Evolutionary conservation across 2,888 invertebrate genomes (phyloP).

Genomic region (Odontocerum albicorne): DNA sequence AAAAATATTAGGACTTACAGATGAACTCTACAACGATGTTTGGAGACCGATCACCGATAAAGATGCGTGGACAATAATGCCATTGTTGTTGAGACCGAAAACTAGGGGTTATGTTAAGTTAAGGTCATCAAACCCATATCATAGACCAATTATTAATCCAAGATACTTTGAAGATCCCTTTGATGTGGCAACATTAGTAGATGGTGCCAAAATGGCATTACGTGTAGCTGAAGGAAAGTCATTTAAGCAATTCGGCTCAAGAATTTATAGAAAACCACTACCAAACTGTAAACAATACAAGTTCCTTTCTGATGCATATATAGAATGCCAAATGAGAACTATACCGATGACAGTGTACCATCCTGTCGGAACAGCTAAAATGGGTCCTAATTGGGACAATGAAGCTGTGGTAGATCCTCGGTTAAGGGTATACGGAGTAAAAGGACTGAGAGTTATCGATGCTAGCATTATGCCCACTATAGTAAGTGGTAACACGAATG

Average conservation of each 20-base stretch:
- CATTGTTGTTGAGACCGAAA: constrained; percentile 76
- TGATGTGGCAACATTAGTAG: constrained; percentile 79
- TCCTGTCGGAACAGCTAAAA: constrained; percentile 85
- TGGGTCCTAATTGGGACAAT: constrained; percentile 79
- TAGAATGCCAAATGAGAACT: constrained; percentile 84
- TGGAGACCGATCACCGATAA: constrained; percentile 78
- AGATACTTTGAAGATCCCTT: constrained; percentile 85
- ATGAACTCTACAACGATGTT: constrained; percentile 76
- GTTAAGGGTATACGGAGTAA: constrained; percentile 74
- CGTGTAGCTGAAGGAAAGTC: constrained; percentile 73
- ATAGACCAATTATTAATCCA: constrained; percentile 86
- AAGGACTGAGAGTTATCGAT: constrained; percentile 80
- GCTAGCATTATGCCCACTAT: constrained; percentile 89
- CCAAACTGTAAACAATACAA: constrained; percentile 75
- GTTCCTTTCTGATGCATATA: constrained; percentile 79
- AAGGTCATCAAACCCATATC: constrained; percentile 79
- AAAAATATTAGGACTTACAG: constrained; percentile 78
- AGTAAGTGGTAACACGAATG: constrained; percentile 87
- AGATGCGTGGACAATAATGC: constrained; percentile 84
- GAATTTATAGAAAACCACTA: constrained; percentile 71
- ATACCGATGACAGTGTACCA: constrained; percentile 91
- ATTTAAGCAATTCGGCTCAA: constrained; percentile 79
- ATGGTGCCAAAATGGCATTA: constrained; percentile 78
- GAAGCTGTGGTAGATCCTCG: constrained; percentile 82
- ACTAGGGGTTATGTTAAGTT: constrained; percentile 79